Percentiles rank a stretch among this genome's conserved stretches.
Evolutionary conservation across 2,113 vertebrate species (phyloP).

Genomic region (Zosterops lateralis): DNA sequence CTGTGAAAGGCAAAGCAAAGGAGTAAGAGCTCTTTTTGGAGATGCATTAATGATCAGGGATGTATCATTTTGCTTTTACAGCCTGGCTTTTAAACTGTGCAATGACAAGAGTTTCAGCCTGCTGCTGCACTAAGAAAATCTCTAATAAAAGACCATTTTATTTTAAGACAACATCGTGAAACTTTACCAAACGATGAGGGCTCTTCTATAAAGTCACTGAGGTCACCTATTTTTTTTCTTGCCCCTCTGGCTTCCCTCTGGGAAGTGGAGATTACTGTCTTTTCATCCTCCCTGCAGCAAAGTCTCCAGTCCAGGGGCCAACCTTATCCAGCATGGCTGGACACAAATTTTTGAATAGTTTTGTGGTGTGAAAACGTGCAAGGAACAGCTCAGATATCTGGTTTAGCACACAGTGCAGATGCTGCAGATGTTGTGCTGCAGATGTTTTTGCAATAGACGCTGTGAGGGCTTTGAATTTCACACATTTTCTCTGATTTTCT

Average conservation of each 20-base stretch:
- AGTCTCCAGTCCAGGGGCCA: not conserved
- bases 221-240: not conserved
- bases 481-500: not conserved
- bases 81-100: not conserved
- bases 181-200: not conserved
- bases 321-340: not conserved
- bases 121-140: not conserved
- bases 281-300: not conserved
- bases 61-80: not conserved
- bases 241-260: not conserved
- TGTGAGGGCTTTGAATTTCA: not conserved
- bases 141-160: not conserved
- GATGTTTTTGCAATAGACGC: not conserved
- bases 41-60: not conserved
- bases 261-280: not conserved
- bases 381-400: not conserved
- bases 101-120: not conserved
- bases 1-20: slow-evolving; percentile 14
- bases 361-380: not conserved
- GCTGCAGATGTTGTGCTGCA: not conserved
- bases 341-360: not conserved
- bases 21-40: not conserved
- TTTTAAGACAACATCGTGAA: not conserved
- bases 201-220: not conserved
- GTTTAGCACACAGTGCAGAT: not conserved